Evolutionary conservation across 2,888 invertebrate species (phyloP), one percentile per base, ranked within the genome.

Genomic region (Nasonovia ribisnigri): DNA sequence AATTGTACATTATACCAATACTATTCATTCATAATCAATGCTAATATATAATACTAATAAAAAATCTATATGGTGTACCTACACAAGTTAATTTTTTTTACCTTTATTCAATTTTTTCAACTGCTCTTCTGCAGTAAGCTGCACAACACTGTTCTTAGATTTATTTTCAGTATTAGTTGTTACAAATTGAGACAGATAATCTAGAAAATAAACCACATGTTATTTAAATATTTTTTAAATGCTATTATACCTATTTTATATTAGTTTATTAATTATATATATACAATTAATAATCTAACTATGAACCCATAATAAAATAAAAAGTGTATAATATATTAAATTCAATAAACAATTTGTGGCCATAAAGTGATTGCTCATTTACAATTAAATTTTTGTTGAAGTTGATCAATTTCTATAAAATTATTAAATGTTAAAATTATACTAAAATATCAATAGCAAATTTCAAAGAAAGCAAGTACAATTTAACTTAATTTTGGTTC

Each of bases 61-160:
- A 67, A 67, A 67, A 77, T 20, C 1, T 29, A 77, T 36, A 77
- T 77, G 2, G 1, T 77, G 2, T 5, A 77, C n/a, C n/a, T n/a
- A n/a, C n/a, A n/a, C 36, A 42, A 51, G 11, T 29, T 84, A 48
- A 86, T 43, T 42, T 77, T 67, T 42, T 84, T 86, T 67, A 93
- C 93, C 93, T 93, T 67, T 90, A 67, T 60, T 90, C 67, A 93
- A 67, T 86, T 60, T 86, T 26, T 48, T 86, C 36, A 93, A 51
- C n/a, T 93, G 90, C 26, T 90, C 29, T 36, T 90, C 90, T 67
- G 90, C 86, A 67, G 60, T 43, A 24, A 87, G 86, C 42, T 86
- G 90, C 24, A 88, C 20, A 24, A 54, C 26, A 90, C n/a, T 51
- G 51, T 26, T 51, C 13, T 90, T 90, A 77, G 0, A 88, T 92